phyloP scores from a whole-genome alignment of 2,113 vertebrate species.

The Argyrosomus japonicus region DNA sequence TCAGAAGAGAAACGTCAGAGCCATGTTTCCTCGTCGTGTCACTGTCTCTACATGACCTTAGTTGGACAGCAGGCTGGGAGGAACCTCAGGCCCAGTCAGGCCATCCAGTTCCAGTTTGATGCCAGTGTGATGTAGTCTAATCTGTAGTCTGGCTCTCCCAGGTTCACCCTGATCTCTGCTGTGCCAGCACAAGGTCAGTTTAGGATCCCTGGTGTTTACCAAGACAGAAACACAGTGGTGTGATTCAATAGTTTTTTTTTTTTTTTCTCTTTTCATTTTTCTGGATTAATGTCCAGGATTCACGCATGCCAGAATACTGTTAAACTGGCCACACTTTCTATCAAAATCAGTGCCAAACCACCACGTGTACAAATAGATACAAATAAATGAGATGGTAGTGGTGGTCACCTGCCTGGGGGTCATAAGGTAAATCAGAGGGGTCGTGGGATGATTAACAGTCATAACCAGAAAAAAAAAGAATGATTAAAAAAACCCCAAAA shows the following conservation, averaged over 20 bases:
- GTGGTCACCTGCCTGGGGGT: no score
- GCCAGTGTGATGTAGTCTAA: constrained; percentile 40
- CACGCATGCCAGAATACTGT: background rate
- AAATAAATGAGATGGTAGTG: no score
- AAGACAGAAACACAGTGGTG: background rate
- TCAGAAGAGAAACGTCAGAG: background rate
- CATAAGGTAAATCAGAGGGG: background rate
- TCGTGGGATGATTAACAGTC: no score
- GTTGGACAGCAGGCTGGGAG: background rate
- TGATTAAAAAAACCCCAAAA: background rate
- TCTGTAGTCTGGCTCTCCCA: constrained; percentile 38
- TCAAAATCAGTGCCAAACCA: background rate
- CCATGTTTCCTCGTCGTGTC: background rate
- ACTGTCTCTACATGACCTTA: background rate
- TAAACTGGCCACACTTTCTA: background rate
- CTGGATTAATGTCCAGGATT: background rate
- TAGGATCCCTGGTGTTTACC: constrained; percentile 15
- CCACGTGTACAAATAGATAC: no score
- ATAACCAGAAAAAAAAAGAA: no score
- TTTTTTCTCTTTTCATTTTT: background rate
- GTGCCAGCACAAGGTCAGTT: constrained; percentile 18
- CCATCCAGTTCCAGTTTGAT: background rate
- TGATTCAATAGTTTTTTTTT: background rate
- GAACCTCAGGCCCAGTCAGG: constrained; percentile 2
- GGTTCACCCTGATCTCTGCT: constrained; percentile 37